These are phyloP conservation scores for Myotis lucifugus DNA, from an alignment of 2,113 vertebrate species.

Conservation along the genomic window DNA sequence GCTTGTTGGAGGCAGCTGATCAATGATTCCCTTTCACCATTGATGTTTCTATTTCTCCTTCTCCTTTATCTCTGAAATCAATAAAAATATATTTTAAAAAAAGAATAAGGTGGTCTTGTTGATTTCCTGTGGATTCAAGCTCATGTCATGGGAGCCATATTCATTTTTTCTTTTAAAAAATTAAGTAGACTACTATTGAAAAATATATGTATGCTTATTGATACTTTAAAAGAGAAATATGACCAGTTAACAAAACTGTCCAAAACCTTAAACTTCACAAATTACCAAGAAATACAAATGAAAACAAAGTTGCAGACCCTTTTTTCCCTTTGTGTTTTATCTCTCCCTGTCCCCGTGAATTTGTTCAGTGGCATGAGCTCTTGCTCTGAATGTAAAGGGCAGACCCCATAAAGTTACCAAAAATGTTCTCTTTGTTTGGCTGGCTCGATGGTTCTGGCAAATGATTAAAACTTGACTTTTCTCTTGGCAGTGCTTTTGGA, in stretches of 20 bases:
- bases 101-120: neutral
- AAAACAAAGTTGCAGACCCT: neutral
- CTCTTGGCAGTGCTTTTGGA: neutral
- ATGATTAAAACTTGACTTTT: neutral
- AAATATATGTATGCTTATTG: neutral
- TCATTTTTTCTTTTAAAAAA: neutral
- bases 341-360: neutral
- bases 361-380: neutral
- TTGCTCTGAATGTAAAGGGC: neutral
- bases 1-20: no score
- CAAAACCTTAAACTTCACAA: neutral
- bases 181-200: neutral
- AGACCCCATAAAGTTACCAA: neutral
- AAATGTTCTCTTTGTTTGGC: neutral
- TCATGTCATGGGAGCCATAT: neutral
- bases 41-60: no score
- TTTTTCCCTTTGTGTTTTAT: neutral
- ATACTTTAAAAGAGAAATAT: neutral
- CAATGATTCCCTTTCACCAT: no score
- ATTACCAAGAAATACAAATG: neutral
- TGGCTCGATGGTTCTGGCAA: neutral
- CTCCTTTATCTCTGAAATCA: no score
- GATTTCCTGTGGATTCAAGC: neutral
- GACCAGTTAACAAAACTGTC: neutral
- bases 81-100: no score